These are phyloP conservation scores for Metaphire vulgaris DNA, from an alignment of 1,140 invertebrate genomes.

Conservation along the genomic window DNA sequence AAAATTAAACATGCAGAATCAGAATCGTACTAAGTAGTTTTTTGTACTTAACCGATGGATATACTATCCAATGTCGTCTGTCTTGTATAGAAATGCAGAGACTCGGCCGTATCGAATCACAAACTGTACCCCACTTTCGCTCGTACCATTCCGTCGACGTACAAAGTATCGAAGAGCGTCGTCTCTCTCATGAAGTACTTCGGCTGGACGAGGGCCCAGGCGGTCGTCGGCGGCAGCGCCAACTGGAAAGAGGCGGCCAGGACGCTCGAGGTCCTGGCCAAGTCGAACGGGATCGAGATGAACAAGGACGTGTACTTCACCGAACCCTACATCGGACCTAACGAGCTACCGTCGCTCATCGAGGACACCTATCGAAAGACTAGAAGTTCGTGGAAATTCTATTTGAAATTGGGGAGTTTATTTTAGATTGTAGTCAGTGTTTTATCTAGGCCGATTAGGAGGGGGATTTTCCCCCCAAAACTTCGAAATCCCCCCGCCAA, in stretches of 20 bases:
- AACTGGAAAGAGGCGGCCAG: slow-evolving; percentile 69
- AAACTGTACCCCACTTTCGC: slow-evolving; percentile 78
- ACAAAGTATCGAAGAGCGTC: slow-evolving; percentile 87
- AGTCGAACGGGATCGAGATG: slow-evolving; percentile 37
- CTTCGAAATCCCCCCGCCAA: no score
- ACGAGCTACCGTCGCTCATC: neutral
- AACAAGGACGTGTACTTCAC: slow-evolving; percentile 16
- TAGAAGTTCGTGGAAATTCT: no score
- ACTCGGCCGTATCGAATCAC: slow-evolving; percentile 74
- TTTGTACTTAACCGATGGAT: no score
- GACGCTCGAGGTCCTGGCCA: slow-evolving; percentile 65
- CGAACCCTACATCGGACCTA: slow-evolving; percentile 3
- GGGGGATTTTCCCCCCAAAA: no score
- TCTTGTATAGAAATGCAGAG: slow-evolving; percentile 74
- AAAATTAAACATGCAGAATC: no score
- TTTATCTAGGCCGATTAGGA: no score
- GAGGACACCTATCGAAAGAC: neutral
- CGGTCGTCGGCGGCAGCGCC: slow-evolving; percentile 70
- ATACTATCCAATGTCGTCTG: no score
- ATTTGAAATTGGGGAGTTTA: no score
- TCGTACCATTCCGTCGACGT: slow-evolving; percentile 85
- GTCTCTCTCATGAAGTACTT: slow-evolving; percentile 79
- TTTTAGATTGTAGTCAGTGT: no score
- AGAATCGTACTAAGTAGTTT: no score
- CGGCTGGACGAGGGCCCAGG: slow-evolving; percentile 83